Percentiles rank a stretch among this genome's conserved stretches.
phyloP scores from a whole-genome alignment of 2,888 invertebrate genomes.

The Andrena chrysosceles region DNA sequence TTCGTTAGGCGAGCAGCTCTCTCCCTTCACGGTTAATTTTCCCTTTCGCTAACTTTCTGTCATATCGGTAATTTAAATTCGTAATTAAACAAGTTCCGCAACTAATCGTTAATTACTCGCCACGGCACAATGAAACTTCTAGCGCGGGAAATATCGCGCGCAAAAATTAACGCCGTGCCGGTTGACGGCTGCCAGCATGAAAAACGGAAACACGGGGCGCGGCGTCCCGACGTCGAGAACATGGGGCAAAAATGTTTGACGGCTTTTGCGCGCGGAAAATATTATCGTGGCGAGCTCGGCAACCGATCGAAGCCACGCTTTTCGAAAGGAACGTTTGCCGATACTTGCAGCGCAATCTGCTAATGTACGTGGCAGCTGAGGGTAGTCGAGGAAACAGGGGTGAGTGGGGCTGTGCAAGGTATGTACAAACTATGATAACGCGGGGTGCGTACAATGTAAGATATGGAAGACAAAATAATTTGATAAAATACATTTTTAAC shows the following conservation, averaged over 20 bases:
- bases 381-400: too few relatives aligned
- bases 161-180: slow-evolving; percentile 44
- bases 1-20: neutral
- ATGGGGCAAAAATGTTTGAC: slow-evolving; percentile 3
- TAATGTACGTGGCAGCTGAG: too few relatives aligned
- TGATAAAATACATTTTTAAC: too few relatives aligned
- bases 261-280: neutral
- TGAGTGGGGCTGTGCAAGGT: too few relatives aligned
- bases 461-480: too few relatives aligned
- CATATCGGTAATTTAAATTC: slow-evolving; percentile 60
- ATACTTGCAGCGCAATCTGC: neutral
- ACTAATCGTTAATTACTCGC: slow-evolving; percentile 59
- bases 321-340: neutral
- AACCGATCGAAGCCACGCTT: slow-evolving; percentile 16
- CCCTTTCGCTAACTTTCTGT: slow-evolving; percentile 45
- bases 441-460: too few relatives aligned
- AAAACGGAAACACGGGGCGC: slow-evolving; percentile 29
- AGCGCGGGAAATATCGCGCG: slow-evolving; percentile 22
- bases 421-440: too few relatives aligned
- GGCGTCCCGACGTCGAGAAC: neutral
- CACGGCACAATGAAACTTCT: slow-evolving; percentile 52
- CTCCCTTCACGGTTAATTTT: slow-evolving; percentile 34
- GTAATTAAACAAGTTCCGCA: slow-evolving; percentile 56
- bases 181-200: slow-evolving; percentile 26
- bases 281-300: neutral